Evolutionary conservation across 2,888 invertebrate species (phyloP).

Genomic region (Colostygia pectinataria): DNA sequence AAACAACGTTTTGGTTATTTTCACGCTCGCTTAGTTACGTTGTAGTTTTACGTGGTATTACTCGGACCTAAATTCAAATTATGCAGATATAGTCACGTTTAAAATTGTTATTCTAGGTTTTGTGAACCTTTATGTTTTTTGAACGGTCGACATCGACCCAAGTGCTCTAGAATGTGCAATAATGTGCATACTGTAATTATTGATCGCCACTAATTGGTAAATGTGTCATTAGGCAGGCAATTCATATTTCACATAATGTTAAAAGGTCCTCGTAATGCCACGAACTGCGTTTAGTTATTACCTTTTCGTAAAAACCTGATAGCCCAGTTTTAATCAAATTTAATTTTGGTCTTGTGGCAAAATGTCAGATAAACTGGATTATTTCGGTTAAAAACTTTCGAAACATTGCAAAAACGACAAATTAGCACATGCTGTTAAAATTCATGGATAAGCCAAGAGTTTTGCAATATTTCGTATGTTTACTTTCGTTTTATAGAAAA

Average conservation of each 20-base stretch:
- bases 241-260: neutral
- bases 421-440: conserved; percentile 13
- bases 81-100: conserved; percentile 5
- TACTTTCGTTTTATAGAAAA: conserved; percentile 30
- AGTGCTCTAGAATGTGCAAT: conserved; percentile 13
- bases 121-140: conserved; percentile 22
- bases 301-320: conserved; percentile 36
- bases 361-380: conserved; percentile 35
- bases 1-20: conserved; percentile 1
- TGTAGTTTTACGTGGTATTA: conserved; percentile 13
- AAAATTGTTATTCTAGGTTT: conserved; percentile 16
- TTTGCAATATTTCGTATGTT: conserved; percentile 38
- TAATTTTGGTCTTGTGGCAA: conserved; percentile 5
- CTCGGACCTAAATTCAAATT: conserved; percentile 4
- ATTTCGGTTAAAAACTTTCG: conserved; percentile 38
- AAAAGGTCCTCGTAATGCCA: conserved; percentile 25
- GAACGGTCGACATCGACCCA: conserved; percentile 11
- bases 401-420: conserved; percentile 36
- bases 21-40: conserved; percentile 8
- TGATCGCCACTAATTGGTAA: neutral
- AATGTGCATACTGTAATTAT: conserved; percentile 8
- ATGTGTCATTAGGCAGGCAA: too few species aligned
- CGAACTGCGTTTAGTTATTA: conserved; percentile 32
- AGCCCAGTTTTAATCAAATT: conserved; percentile 35
- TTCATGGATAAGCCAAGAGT: conserved; percentile 4